Base-by-base conservation (phyloP, 2,797 vertebrate species). In the Anabacerthia variegaticeps region DNA sequence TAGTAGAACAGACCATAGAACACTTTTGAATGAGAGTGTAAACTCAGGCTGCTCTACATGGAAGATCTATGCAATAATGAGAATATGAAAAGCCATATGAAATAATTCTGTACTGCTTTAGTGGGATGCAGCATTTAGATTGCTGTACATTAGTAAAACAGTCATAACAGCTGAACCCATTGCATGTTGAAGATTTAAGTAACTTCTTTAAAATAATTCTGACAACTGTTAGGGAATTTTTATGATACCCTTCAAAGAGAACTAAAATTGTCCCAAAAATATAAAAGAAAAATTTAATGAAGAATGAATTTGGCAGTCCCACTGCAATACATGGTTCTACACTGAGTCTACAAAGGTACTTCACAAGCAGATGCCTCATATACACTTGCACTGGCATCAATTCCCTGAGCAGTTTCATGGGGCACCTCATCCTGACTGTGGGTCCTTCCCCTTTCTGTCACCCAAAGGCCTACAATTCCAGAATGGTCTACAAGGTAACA, bases 291-390 rank as follows among this genome's bases (percentile, higher is more conserved):
- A 72, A 48, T 1, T n/a, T 24, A 26, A 21, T 39, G 41, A 68
- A 23, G 10, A 43, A 12, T 5, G 3, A 4, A 21, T 2, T 58
- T 26, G 18, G 21, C 2, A 23, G 7, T 59, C 43, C 21, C 26
- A 28, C 11, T 3, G 3, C 9, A 56, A 23, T 43, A 30, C 4
- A 9, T 0, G 0, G 11, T 49, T 74, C 26, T 43, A 32, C 6
- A 5, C 2, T 12, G 11, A 44, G 6, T 21, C 30, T 68, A 27
- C 48, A 65, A 43, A 59, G 23, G 28, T 32, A 6, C 1, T 2
- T n/a, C 26, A 28, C 30, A 43, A 56, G 21, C 21, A 48, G 11
- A n/a, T 34, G n/a, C 15, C 27, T 76, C 21, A 16, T 0, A 28
- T 7, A 20, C 10, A 15, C 6, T 62, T 71, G 13, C 15, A 27